Conservation (phyloP, 2,797 vertebrate species). For the Sorex maritimensis region DNA sequence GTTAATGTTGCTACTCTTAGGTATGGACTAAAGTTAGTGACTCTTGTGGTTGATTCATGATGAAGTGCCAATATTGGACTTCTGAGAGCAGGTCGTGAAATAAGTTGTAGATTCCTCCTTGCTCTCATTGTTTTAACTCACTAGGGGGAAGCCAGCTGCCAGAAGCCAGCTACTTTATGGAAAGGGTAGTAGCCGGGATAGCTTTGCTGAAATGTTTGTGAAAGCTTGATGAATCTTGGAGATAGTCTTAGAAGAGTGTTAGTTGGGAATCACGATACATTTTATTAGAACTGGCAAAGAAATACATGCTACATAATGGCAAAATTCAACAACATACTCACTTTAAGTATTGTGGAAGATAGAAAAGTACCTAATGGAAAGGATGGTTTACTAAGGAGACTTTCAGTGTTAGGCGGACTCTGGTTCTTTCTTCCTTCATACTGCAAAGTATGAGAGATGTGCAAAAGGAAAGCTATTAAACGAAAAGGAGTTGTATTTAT, state of each 20-base stretch:
- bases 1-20: neutral
- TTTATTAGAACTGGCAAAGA: neutral
- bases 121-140: neutral
- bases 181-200: neutral
- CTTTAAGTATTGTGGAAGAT: neutral
- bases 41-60: neutral
- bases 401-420: neutral
- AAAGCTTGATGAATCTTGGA: conserved; percentile 45
- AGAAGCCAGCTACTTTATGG: neutral
- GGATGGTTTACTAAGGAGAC: neutral
- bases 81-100: neutral
- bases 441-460: neutral
- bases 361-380: neutral
- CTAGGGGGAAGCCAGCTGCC: too few species aligned
- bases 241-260: conserved; percentile 36
- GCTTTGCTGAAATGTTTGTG: neutral
- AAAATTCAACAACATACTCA: neutral
- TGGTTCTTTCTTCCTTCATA: conserved; percentile 3
- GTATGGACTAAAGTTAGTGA: neutral
- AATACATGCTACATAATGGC: neutral
- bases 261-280: neutral
- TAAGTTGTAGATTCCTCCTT: neutral
- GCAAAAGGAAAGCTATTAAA: conserved; percentile 5
- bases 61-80: neutral
- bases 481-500: neutral